Evolutionary conservation across 2,888 invertebrate species (phyloP).

Genomic region (Chymomyza fuscimana): DNA sequence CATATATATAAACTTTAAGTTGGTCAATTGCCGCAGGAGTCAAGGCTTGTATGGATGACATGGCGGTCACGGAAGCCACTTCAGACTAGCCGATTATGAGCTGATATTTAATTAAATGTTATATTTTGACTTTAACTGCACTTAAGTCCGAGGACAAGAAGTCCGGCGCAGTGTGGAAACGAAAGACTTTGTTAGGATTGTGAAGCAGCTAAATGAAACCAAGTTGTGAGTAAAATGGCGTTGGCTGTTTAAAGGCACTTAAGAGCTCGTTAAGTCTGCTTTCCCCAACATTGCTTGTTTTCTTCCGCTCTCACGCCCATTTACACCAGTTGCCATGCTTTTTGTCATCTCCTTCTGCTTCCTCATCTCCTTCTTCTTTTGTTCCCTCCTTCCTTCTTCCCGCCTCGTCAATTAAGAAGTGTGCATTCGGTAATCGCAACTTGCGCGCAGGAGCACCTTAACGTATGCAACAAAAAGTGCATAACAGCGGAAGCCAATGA

Average conservation of each 20-base stretch:
- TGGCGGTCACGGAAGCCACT: constrained; percentile 6
- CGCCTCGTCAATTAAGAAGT: constrained; percentile 14
- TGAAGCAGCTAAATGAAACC: neutral
- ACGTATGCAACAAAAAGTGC: constrained; percentile 39
- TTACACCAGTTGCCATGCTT: neutral
- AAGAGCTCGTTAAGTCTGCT: constrained; percentile 57
- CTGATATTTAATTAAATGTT: constrained; percentile 59
- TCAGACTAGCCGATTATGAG: constrained; percentile 47
- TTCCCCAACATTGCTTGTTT: neutral
- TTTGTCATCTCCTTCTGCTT: neutral
- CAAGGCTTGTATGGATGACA: neutral
- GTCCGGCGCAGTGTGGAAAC: neutral
- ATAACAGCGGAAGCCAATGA: constrained; percentile 48
- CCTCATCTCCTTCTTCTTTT: neutral
- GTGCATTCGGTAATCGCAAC: constrained; percentile 37
- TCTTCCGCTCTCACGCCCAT: neutral
- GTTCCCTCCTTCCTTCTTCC: constrained; percentile 9
- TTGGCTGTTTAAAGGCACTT: constrained; percentile 35
- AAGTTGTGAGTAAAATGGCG: neutral
- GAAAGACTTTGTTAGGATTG: neutral
- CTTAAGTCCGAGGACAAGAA: neutral
- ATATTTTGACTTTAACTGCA: constrained; percentile 25
- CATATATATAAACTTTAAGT: constrained; percentile 40
- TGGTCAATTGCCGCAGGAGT: constrained; percentile 1
- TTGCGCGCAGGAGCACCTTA: constrained; percentile 19